Conservation (phyloP, 1,140 invertebrate species). For the Caenorhabditis remanei region DNA sequence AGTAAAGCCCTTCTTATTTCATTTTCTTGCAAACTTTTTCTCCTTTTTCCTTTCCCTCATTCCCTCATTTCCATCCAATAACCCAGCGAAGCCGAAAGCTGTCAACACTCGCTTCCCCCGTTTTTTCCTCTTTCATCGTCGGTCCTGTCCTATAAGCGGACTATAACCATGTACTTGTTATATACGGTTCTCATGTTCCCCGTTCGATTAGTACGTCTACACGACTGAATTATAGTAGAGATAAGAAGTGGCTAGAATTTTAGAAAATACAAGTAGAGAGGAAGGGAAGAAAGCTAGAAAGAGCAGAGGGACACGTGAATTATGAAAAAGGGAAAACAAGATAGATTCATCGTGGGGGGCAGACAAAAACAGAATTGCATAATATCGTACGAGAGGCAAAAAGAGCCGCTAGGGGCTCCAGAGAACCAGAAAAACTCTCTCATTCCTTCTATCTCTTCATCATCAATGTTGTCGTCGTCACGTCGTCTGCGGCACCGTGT, state of each 20-base stretch:
- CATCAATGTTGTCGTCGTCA: slow-evolving; percentile 40
- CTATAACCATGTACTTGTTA: neutral
- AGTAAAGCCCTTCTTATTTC: slow-evolving; percentile 43
- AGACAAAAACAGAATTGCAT: slow-evolving; percentile 50
- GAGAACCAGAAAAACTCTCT: neutral
- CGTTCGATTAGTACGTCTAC: neutral
- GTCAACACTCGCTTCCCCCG: slow-evolving; percentile 8
- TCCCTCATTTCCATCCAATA: slow-evolving; percentile 51
- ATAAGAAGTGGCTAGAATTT: neutral
- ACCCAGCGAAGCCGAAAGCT: slow-evolving; percentile 51
- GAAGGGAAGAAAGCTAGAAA: neutral
- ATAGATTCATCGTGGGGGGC: slow-evolving; percentile 31
- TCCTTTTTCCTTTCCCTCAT: neutral
- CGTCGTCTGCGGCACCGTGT: slow-evolving; percentile 41
- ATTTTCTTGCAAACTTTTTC: slow-evolving; percentile 46
- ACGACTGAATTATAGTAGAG: too few species aligned
- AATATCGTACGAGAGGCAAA: slow-evolving; percentile 41
- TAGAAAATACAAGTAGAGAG: neutral
- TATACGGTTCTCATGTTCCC: neutral
- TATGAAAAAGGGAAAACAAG: slow-evolving; percentile 31
- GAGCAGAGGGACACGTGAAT: neutral
- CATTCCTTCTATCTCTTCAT: slow-evolving; percentile 9
- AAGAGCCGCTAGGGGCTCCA: neutral
- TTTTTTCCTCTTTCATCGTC: neutral
- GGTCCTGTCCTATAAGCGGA: neutral